Evolutionary conservation across 2,797 vertebrate species (phyloP), one percentile per base, ranked within the genome.

Genomic region (Pogonophryne albipinna): DNA sequence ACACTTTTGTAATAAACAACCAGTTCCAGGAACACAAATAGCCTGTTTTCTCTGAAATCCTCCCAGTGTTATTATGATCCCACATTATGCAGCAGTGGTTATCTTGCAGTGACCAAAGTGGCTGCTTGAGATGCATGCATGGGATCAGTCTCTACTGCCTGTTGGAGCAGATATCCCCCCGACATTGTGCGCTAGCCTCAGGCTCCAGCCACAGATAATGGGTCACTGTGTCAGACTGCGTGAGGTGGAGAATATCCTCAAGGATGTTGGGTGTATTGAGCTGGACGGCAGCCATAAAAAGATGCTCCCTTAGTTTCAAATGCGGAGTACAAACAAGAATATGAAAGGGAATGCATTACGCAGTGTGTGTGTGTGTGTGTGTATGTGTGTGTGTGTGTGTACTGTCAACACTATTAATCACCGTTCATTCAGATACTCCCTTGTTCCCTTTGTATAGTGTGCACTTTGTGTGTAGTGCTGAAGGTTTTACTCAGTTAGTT

Each of bases 141-240:
- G 85, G 75, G 83, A 83, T 82, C 84, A 52, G 79, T 66, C 75
- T 68, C 84, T 66, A 78, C 71, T 74, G 88, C 91, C 88, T 85
- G 87, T 88, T 82, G 85, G 87, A 89, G 78, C 74, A 79, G 86
- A 80, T 77, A 7, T 71, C 11, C 89, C 76, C 65, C 80, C 88
- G 90, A 89, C 88, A 77, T 84, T 82, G 83, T 90, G 82, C 88
- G 58, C 80, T 87, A 27, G 88, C 91, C 92, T 84, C 82, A 53
- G 82, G 92, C 92, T 92, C 83, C 79, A 78, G 55, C 71, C 87
- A 47, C 88, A 87, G 86, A 92, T 93, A 92, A 94, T 93, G 86
- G 92, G 92, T 94, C 93, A 94, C 93, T 93, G 93, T 95, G 94
- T 94, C 94, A 94, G 91, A 87, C 87, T 69, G 85, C 60, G 68